These are phyloP conservation scores for Arbacia lixula DNA, from an alignment of 53 echinoderm and acorn worm species.

Conservation along the genomic window DNA sequence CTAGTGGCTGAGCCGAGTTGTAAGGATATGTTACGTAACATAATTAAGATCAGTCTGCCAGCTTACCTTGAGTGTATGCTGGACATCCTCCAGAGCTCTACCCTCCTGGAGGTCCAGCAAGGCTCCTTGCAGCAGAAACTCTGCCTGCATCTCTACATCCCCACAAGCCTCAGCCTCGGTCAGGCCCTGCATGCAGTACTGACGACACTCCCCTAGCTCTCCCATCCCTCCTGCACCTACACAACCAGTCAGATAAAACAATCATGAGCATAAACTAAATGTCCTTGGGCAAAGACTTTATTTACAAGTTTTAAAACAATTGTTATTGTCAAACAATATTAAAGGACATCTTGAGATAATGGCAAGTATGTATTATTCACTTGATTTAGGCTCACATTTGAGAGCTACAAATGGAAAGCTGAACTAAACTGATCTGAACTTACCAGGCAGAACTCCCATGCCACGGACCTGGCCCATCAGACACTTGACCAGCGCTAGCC, in stretches of 20 bases:
- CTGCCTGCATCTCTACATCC: conserved; percentile 95
- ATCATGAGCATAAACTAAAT: too few species aligned
- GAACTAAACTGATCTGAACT: too few species aligned
- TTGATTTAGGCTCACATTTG: too few species aligned
- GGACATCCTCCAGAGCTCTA: conserved; percentile 79
- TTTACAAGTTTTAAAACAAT: too few species aligned
- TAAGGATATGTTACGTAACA: too few species aligned
- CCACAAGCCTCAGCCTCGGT: conserved; percentile 96
- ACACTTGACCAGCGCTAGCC: conserved; percentile 86
- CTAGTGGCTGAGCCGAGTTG: too few species aligned
- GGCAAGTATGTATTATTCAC: too few species aligned
- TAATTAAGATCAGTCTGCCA: too few species aligned
- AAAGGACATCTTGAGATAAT: too few species aligned
- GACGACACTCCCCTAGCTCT: conserved; percentile 75
- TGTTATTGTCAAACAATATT: too few species aligned
- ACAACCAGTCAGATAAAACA: neutral
- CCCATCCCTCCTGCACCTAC: conserved; percentile 14
- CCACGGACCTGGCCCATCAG: conserved; percentile 87
- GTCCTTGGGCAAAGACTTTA: too few species aligned
- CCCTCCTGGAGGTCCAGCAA: conserved; percentile 92
- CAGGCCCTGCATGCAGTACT: conserved; percentile 93
- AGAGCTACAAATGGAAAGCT: too few species aligned
- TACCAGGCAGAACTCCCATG: conserved; percentile 79
- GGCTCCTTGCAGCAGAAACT: conserved; percentile 93
- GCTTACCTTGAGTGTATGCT: conserved; percentile 86